Conservation (phyloP, 53 echinoderm and acorn worm species). For the Holothuria scabra region DNA sequence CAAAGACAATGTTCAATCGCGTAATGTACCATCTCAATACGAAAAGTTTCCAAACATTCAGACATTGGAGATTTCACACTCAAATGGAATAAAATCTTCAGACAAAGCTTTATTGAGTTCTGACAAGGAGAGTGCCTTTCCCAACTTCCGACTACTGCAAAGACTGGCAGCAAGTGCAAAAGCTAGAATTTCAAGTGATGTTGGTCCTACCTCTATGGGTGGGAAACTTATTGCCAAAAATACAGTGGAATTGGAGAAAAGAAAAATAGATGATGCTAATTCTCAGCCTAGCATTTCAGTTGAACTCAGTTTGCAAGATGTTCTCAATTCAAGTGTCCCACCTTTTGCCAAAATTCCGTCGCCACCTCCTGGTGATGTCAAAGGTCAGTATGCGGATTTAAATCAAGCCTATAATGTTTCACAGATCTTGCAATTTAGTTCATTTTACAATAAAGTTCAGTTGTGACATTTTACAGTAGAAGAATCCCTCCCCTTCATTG, state of each 20-base stretch:
- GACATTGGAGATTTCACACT: background rate
- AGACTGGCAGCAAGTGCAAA: constrained; percentile 75
- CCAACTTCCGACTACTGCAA: constrained; percentile 81
- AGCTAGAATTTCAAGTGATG: constrained; percentile 47
- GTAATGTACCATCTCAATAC: too few relatives aligned
- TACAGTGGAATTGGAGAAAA: background rate
- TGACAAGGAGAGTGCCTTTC: constrained; percentile 65
- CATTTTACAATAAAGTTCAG: too few relatives aligned
- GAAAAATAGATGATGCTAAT: background rate
- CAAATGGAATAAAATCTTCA: background rate
- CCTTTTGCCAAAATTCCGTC: background rate
- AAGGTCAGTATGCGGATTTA: constrained; percentile 14
- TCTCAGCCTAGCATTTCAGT: background rate
- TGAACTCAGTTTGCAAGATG: background rate
- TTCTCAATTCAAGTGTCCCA: constrained; percentile 10
- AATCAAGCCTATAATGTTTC: too few relatives aligned
- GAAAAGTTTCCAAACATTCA: constrained; percentile 26
- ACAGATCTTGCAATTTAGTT: too few relatives aligned
- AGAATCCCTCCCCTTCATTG: too few relatives aligned
- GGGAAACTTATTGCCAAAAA: background rate
- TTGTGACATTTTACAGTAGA: too few relatives aligned
- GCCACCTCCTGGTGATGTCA: background rate
- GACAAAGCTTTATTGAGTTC: background rate
- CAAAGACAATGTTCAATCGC: background rate
- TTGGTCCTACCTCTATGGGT: background rate